Conservation (phyloP, 2,797 vertebrate species). For the Heterohyrax brucei region DNA sequence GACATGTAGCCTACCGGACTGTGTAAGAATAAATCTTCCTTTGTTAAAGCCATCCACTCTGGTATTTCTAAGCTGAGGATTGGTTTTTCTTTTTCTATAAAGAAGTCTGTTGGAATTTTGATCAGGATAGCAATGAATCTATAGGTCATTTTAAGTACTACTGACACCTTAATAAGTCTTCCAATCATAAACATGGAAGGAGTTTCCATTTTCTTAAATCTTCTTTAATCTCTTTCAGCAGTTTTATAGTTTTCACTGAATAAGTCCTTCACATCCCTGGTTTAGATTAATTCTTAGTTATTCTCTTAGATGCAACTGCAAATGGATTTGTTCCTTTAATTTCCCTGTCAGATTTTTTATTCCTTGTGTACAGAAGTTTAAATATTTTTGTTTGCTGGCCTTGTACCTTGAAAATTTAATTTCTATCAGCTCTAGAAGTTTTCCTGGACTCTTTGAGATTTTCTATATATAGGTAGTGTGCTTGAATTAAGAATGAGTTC, state of each 20-base stretch:
- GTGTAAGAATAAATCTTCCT: too few species aligned
- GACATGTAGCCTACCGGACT: too few species aligned
- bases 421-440: not conserved
- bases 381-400: not conserved
- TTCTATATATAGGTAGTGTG: too few species aligned
- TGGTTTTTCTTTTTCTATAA: not conserved
- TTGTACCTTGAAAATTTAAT: not conserved
- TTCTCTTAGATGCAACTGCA: not conserved
- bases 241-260: not conserved
- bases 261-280: too few species aligned
- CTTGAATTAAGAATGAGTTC: too few species aligned
- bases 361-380: not conserved
- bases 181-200: not conserved
- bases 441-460: not conserved
- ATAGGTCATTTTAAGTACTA: not conserved
- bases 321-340: not conserved
- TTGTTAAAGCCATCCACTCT: too few species aligned
- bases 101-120: not conserved
- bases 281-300: not conserved
- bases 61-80: not conserved
- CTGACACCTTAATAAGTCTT: not conserved
- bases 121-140: not conserved
- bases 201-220: not conserved
- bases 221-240: not conserved
- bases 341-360: not conserved